These are phyloP conservation scores for Epinotia demarniana DNA, from an alignment of 2,888 invertebrate genomes.

Conservation along the genomic window DNA sequence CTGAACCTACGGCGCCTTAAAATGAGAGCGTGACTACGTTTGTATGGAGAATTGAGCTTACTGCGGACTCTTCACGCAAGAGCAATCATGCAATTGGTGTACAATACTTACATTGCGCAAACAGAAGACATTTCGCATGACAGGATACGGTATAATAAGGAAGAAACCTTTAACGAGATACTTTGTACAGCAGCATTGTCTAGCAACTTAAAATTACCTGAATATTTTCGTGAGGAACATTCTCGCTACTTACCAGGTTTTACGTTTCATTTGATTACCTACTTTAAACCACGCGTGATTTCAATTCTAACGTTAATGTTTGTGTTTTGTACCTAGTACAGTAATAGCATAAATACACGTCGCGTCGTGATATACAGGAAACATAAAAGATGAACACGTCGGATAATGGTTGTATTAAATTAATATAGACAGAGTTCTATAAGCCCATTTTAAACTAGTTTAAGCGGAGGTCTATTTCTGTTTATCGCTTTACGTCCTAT, in stretches of 20 bases:
- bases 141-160: conserved; percentile 37
- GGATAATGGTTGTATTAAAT: not conserved
- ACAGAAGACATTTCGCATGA: conserved; percentile 25
- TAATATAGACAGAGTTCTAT: too few species aligned
- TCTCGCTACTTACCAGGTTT: not conserved
- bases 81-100: not conserved
- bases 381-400: not conserved
- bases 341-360: not conserved
- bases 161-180: conserved; percentile 15
- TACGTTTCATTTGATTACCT: not conserved
- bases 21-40: too few species aligned
- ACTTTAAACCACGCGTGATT: not conserved
- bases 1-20: too few species aligned
- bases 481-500: too few species aligned
- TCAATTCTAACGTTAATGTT: not conserved
- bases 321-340: not conserved
- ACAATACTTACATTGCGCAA: conserved; percentile 1
- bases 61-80: too few species aligned
- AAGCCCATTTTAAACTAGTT: too few species aligned
- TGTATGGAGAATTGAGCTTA: too few species aligned
- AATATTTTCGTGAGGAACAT: not conserved
- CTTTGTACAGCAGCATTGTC: not conserved
- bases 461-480: too few species aligned
- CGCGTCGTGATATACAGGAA: not conserved
- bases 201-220: not conserved